Conservation (phyloP, 2,888 invertebrate genomes). For the Plebejus argus region DNA sequence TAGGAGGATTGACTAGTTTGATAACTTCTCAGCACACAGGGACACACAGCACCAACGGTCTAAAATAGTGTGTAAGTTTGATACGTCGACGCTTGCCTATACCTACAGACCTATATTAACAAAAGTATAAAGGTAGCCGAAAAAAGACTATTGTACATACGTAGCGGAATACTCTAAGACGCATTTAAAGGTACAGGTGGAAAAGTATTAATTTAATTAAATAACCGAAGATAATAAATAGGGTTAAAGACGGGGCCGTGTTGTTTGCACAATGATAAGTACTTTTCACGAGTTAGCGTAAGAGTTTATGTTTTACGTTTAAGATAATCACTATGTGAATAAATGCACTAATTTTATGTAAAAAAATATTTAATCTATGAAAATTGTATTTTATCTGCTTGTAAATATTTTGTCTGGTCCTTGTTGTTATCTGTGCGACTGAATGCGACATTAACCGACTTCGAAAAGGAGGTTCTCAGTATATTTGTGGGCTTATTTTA, state of each 20-base stretch:
- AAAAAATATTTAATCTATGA: constrained; percentile 60
- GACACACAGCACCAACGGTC: constrained; percentile 35
- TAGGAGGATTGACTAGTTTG: background rate
- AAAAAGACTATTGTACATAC: constrained; percentile 76
- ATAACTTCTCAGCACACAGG: background rate
- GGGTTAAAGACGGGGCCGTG: constrained; percentile 53
- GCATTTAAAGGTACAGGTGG: constrained; percentile 61
- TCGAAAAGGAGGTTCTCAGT: background rate
- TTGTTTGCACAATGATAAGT: constrained; percentile 43
- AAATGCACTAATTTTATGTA: constrained; percentile 70
- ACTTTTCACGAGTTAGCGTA: constrained; percentile 58
- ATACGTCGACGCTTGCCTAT: constrained; percentile 71
- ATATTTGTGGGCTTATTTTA: background rate
- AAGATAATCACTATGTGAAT: constrained; percentile 69
- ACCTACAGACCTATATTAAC: constrained; percentile 52
- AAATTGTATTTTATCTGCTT: constrained; percentile 59
- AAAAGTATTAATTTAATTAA: constrained; percentile 65
- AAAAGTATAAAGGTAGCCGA: constrained; percentile 61
- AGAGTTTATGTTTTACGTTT: constrained; percentile 56
- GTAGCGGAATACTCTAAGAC: constrained; percentile 67
- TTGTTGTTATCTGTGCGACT: constrained; percentile 46
- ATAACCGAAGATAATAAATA: constrained; percentile 74
- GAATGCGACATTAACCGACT: constrained; percentile 32
- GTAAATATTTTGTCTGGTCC: constrained; percentile 51
- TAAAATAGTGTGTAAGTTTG: constrained; percentile 52